Evolutionary conservation across 2,797 vertebrate species (phyloP).

Genomic region (Momotus momota): DNA sequence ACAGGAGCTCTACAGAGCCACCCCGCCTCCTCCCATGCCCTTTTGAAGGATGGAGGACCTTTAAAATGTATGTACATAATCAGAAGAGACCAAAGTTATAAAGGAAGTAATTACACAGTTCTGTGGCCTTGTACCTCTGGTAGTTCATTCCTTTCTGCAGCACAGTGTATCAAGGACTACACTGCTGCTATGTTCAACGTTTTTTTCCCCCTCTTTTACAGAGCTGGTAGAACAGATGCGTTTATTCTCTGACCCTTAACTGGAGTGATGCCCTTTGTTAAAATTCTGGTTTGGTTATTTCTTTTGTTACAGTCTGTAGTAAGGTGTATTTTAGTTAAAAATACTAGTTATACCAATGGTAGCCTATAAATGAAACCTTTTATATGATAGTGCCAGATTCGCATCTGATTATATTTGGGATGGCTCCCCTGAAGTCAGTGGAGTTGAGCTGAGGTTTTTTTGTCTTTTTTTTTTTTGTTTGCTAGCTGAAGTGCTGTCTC

Average conservation of each 20-base stretch:
- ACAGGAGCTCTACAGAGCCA: neutral
- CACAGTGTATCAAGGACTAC: neutral
- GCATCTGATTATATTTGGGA: neutral
- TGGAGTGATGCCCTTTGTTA: neutral
- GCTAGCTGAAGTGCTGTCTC: neutral
- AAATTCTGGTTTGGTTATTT: neutral
- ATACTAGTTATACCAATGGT: neutral
- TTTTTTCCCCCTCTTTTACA: neutral
- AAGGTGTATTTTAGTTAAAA: neutral
- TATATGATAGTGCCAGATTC: neutral
- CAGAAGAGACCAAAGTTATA: conserved; percentile 50
- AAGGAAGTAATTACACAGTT: conserved; percentile 67
- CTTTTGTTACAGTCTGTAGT: conserved; percentile 2
- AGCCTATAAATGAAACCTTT: neutral
- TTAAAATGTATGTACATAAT: conserved; percentile 51
- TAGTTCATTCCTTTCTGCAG: conserved; percentile 44
- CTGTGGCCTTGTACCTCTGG: conserved; percentile 39
- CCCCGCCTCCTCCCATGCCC: neutral
- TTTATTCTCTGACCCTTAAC: neutral
- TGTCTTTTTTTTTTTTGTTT: neutral
- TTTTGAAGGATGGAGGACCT: conserved; percentile 50
- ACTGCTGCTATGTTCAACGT: neutral
- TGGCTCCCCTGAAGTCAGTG: neutral
- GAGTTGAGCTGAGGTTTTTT: neutral
- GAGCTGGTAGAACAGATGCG: neutral